Base-by-base conservation (phyloP, 2,888 invertebrate species). In the Diplazon laetatorius region DNA sequence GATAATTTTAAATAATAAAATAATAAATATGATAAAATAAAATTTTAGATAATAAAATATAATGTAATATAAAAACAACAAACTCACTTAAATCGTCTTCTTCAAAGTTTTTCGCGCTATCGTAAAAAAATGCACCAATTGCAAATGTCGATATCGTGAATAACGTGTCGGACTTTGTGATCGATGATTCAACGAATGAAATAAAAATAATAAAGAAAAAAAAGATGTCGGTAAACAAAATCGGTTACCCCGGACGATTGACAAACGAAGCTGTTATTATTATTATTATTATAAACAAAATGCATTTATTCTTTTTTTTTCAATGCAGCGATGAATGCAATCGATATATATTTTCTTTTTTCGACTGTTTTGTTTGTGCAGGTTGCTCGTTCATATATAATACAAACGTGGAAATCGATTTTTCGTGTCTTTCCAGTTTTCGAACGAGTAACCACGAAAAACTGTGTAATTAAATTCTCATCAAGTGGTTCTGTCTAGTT, bases 211-310 rank as follows among this genome's bases (percentile, higher is more conserved):
- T 22, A 30, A 35, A 9, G 16, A 22, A 77, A 76, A 77, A 18
- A 30, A 35, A 9, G 16, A 22, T 16, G 50, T n/a, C 46, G 63
- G 30, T 18, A 72, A 82, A 79, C 76, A 71, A 9, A 60, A 50
- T 62, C 37, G n/a, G 81, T 39, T 82, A 78, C 57, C 78, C 81
- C 12, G n/a, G 81, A 76, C 74, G 75, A 81, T 39, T 57, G 57
- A 78, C 70, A 80, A 71, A 74, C 42, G 75, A 73, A 62, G 44
- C 14, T 8, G 37, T 12, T 18, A 48, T 18, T 10, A 8, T n/a
- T n/a, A n/a, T n/a, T n/a, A n/a, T n/a, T n/a, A n/a, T n/a, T n/a
- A n/a, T n/a, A 25, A 0, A 8, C n/a, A 12, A 8, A 1, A 16
- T 6, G 12, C 4, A 12, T 16, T 39, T 14, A 10, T 20, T 52